Percentiles rank a stretch among this genome's conserved stretches.
phyloP scores from a whole-genome alignment of 23 tunicate genomes.

The Ascidia mentula region DNA sequence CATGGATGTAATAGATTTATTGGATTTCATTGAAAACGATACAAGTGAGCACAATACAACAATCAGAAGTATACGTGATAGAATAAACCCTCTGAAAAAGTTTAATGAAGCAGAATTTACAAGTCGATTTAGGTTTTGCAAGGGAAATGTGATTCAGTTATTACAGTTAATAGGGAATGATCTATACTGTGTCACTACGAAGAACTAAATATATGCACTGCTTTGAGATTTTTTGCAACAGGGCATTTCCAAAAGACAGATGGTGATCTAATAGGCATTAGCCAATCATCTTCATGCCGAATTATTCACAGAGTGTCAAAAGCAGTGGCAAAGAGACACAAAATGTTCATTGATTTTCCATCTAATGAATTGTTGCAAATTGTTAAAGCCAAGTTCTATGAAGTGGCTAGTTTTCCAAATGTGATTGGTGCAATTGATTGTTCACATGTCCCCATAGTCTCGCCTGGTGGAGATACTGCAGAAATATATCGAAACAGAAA shows the following conservation, averaged over 20 bases:
- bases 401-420: constrained; percentile 32
- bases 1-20: too few species aligned
- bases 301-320: constrained; percentile 16
- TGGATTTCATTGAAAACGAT: too few species aligned
- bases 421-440: constrained; percentile 54
- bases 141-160: too few species aligned
- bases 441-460: constrained; percentile 44
- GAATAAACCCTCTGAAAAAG: too few species aligned
- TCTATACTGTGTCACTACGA: too few species aligned
- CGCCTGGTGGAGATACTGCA: constrained; percentile 54
- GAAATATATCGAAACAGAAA: too few species aligned
- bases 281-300: constrained; percentile 17
- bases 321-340: constrained; percentile 17
- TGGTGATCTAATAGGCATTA: constrained; percentile 20
- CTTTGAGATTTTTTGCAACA: constrained; percentile 19
- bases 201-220: background rate
- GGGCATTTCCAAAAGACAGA: constrained; percentile 32
- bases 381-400: constrained; percentile 11
- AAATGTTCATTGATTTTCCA: constrained; percentile 36
- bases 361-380: background rate
- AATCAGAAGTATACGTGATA: too few species aligned
- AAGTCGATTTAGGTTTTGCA: too few species aligned
- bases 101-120: too few species aligned
- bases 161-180: too few species aligned
- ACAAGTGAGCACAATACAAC: too few species aligned